Base-by-base conservation (phyloP, 1,140 invertebrate genomes). In the Heterodera schachtii region DNA sequence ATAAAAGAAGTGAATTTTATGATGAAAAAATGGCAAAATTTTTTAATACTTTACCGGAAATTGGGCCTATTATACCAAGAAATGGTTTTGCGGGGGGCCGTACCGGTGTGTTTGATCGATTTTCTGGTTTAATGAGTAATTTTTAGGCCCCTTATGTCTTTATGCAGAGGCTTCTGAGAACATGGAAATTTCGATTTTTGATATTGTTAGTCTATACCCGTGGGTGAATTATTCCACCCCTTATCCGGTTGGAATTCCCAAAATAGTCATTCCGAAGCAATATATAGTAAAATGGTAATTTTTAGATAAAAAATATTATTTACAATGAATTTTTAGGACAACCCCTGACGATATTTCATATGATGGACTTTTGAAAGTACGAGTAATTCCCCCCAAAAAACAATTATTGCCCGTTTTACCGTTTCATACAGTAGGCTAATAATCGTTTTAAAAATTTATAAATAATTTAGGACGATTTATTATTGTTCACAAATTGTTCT, bases 1-100 rank as follows among this genome's bases (percentile, higher is more conserved):
- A 16, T n/a, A 71, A 57, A n/a, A 71, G 70, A n/a, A 77, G 66
- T n/a, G 75, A 77, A 49, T 49, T 49, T 49, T 49, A 49, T 49
- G 57, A 60, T 16, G 13, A 16, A 3, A 60, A 60, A 78, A 78
- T 78, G 76, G 46, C 8, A 13, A 78, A 21, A 3, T 49, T n/a
- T 69, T 78, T 78, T 57, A 41, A 75, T 3, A 31, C 21, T 9
- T 21, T 41, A 8, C 11, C 46, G 21, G 76, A 67, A 7, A 31
- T 8, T 3, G 57, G 60, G 3, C 76, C 76, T 3, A 66, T 78
- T n/a, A 69, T 75, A 21, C 46, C 57, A 3, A 60, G 76, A 6
- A n/a, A 46, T 2, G 46, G 6, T 43, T 78, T 41, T 44, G 41
- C 49, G 31, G 76, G 76, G n/a, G 76, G 76, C 1, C 41, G 76